Evolutionary conservation across 2,113 vertebrate genomes (phyloP).

Genomic region (Centropus bengalensis): DNA sequence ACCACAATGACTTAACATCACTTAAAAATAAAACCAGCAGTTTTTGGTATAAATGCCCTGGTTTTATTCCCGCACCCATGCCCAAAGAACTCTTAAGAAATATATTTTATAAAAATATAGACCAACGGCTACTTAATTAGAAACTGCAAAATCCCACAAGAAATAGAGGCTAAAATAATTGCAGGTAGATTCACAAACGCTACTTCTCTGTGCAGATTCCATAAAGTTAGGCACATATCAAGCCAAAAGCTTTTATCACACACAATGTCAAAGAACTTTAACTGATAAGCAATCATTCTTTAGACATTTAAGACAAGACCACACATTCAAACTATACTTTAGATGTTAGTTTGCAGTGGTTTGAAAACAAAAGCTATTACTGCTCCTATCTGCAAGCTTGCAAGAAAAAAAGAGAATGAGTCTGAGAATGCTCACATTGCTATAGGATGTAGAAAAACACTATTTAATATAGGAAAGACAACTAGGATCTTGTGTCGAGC

Average conservation of each 20-base stretch:
- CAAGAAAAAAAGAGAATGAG: neutral
- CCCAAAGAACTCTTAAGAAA: neutral
- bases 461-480: neutral
- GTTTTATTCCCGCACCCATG: neutral
- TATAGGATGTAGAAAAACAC: neutral
- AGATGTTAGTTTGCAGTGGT: neutral
- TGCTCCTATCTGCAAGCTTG: neutral
- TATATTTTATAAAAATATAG: neutral
- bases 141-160: neutral
- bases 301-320: neutral
- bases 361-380: neutral
- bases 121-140: neutral
- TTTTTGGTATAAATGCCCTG: neutral
- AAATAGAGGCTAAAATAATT: neutral
- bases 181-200: neutral
- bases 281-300: neutral
- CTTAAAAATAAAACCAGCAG: neutral
- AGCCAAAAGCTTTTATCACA: neutral
- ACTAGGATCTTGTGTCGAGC: accelerated
- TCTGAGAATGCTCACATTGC: neutral
- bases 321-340: neutral
- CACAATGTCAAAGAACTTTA: neutral
- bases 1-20: neutral
- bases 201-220: neutral
- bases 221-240: neutral